Base-by-base conservation (phyloP, 2,888 invertebrate genomes). In the Cheilosia variabilis region DNA sequence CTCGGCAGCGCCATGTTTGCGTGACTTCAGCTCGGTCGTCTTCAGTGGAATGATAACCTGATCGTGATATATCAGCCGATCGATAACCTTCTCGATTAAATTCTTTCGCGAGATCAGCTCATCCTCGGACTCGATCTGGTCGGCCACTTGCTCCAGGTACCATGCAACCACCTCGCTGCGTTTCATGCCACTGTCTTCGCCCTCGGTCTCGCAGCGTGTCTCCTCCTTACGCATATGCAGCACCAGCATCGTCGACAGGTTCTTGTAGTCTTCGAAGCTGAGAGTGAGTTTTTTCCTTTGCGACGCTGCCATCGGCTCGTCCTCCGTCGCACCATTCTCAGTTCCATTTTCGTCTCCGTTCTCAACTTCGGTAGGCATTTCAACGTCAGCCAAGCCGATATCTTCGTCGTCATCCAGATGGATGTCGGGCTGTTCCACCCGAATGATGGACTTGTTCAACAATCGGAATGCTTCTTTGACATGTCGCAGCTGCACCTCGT, bases 391-490 rank as follows among this genome's bases (percentile, higher is more conserved):
- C 92, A 94, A 93, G 1, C 94, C 93, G 31, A 91, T 90, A 52
- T 93, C 93, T 15, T 95, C 95, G 45, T 97, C 97, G 80, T 97
- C 97, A 68, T 97, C 97, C 86, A 99, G 93, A 90, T 98, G 96
- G 66, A 99, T 97, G 91, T 99, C 99, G 0, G 99, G 99, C 90
- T 99, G 98, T 90, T 99, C 99, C 19, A 99, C 98, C 47, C 99
- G 95, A 88, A 99, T 98, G 87, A 99, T 98, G 0, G 98, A 98
- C 90, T 98, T 98, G 92, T 98, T 99, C 37, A 99, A 93, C 82
- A 99, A 94, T 58, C 97, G 94, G 91, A 95, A 96, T 0, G 98
- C 98, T 93, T 99, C 99, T 89, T 96, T 95, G 0, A 99, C 99
- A 91, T 99, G 99, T 47, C 95, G 95, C 0, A 95, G 93, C 4